These are phyloP conservation scores for Pristionchus japonicus DNA, from an alignment of 2,888 invertebrate genomes.

Conservation along the genomic window DNA sequence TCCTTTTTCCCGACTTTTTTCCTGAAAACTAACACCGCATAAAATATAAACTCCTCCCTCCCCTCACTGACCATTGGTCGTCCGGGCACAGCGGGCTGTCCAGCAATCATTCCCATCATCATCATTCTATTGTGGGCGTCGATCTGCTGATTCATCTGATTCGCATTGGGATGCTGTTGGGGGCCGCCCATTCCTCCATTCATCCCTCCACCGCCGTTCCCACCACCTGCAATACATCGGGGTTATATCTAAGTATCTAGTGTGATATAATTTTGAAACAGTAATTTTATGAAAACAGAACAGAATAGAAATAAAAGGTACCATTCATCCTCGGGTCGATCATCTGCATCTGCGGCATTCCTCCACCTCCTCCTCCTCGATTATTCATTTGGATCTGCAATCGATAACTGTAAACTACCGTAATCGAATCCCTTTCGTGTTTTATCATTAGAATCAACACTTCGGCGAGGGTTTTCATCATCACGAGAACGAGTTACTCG, in stretches of 20 bases:
- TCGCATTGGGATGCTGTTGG: neutral
- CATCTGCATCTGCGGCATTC: neutral
- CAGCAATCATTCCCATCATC: slow-evolving; percentile 25
- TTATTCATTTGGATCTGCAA: slow-evolving; percentile 9
- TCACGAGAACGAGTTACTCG: neutral
- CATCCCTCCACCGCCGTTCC: neutral
- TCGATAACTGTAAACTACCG: neutral
- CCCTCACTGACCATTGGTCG: neutral
- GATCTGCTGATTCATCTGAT: too few species aligned
- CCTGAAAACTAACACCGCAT: too few species aligned
- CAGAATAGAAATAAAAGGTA: neutral
- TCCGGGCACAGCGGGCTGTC: neutral
- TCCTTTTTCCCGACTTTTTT: too few species aligned
- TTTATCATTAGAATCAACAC: neutral
- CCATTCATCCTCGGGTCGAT: neutral
- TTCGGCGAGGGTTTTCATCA: too few species aligned
- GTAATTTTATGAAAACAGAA: neutral
- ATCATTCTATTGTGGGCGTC: neutral
- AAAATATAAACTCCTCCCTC: too few species aligned
- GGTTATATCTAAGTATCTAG: too few species aligned
- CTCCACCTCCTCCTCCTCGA: slow-evolving; percentile 9
- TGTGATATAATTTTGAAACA: neutral
- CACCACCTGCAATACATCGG: neutral
- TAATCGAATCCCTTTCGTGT: neutral
- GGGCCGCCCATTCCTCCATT: neutral